A percentile compares a stretch with the other conserved stretches of the same genome.
Conservation (phyloP, 2,797 vertebrate species). For the Sciurus carolinensis region DNA sequence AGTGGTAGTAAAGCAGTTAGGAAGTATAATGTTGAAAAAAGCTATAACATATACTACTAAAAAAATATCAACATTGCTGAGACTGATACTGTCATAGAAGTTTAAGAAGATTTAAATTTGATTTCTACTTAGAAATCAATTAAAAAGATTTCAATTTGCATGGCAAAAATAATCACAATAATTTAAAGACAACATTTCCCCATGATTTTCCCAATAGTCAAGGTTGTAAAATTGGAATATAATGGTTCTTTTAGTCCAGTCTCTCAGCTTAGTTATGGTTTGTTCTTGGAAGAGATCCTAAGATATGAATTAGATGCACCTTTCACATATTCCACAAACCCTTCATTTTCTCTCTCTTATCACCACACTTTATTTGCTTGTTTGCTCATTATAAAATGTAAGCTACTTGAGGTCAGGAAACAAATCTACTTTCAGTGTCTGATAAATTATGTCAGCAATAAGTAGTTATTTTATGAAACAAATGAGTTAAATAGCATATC, state of each 20-base stretch:
- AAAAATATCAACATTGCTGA: background rate
- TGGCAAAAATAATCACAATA: background rate
- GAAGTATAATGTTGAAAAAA: background rate
- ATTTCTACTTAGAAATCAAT: background rate
- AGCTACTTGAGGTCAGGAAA: background rate
- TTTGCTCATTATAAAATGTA: background rate
- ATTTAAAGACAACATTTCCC: background rate
- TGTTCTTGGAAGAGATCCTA: background rate
- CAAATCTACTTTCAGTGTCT: background rate
- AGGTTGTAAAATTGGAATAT: constrained; percentile 43
- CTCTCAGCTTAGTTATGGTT: background rate
- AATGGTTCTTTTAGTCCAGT: background rate
- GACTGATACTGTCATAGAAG: background rate
- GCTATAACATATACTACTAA: background rate
- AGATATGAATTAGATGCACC: background rate
- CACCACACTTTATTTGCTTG: background rate
- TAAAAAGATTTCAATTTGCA: background rate
- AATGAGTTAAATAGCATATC: background rate
- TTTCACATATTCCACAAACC: background rate
- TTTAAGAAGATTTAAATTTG: constrained; percentile 5
- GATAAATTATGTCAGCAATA: background rate
- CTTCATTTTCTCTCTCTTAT: background rate
- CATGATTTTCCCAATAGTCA: background rate
- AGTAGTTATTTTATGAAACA: background rate
- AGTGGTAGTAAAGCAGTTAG: background rate